Evolutionary conservation across 2,797 vertebrate species (phyloP).

Genomic region (Spinibarbus caldwelli): DNA sequence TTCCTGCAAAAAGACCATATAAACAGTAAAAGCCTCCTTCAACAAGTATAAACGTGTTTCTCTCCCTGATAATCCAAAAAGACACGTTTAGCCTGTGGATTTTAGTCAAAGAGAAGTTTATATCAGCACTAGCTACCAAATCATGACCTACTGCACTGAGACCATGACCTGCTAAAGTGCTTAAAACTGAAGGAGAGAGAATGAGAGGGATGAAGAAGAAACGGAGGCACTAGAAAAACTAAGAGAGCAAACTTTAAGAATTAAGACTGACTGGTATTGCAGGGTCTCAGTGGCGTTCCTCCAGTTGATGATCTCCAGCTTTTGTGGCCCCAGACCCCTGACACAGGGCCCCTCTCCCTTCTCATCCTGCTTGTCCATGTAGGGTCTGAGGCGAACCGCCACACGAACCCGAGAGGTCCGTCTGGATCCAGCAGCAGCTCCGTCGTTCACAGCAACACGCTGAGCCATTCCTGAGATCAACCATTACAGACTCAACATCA

Average conservation of each 20-base stretch:
- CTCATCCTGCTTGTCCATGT: constrained; percentile 74
- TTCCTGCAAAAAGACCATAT: neutral
- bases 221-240: neutral
- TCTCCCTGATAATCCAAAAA: constrained; percentile 60
- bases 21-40: neutral
- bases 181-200: neutral
- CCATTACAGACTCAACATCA: neutral
- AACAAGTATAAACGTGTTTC: constrained; percentile 11
- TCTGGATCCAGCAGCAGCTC: constrained; percentile 58
- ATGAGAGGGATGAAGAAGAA: neutral
- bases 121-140: constrained; percentile 66
- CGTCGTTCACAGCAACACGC: constrained; percentile 68
- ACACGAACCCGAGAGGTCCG: constrained; percentile 82
- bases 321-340: constrained; percentile 81
- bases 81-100: constrained; percentile 47
- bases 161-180: constrained; percentile 56
- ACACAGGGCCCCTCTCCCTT: constrained; percentile 80
- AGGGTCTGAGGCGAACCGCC: constrained; percentile 87
- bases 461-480: constrained; percentile 72
- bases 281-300: constrained; percentile 88
- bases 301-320: constrained; percentile 89
- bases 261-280: constrained; percentile 86
- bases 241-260: neutral
- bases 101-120: constrained; percentile 64
- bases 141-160: constrained; percentile 48